Base-by-base conservation (phyloP, 2,888 invertebrate genomes). In the Sericinus montela region DNA sequence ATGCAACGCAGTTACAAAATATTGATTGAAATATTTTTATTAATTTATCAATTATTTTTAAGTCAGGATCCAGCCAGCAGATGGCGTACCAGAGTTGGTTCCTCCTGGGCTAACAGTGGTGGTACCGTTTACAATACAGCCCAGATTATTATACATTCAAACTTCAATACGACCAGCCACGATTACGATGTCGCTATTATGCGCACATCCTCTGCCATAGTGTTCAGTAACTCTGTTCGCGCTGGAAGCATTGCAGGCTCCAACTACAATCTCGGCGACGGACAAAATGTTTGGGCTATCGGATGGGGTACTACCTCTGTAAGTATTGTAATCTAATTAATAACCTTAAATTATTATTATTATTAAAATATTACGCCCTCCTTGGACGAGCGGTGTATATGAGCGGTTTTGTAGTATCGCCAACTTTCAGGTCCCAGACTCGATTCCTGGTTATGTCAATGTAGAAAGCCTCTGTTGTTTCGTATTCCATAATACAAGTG, bases 251-350 rank as follows among this genome's bases (percentile, higher is more conserved):
- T 80, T 6, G 71, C 80, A 25, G 69, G 75, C 0, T 1, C 64
- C 15, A 72, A 65, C 49, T 80, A 78, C 54, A 58, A 63, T n/a
- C 51, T 76, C 0, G 53, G 50, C n/a, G 77, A 76, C 50, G 67
- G 72, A 48, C 61, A 69, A 44, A 53, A 58, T 1, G 72, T 78
- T 0, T 77, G 71, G 72, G 73, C 76, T 25, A 59, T 65, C 16
- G 77, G 80, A 56, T 80, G 77, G 80, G 81, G 80, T 0, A 15
- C 55, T 11, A 65, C 59, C 15, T 50, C 48, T 1, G 78, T 79
- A 59, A 72, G 73, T 69, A 15, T n/a, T 19, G 3, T 19, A 19
- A 19, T 3, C 19, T 19, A 19, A 19, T 3, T 19, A 19, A 19
- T 19, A 19, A 19, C 5, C 19, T 19, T 10, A 29, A n/a, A n/a